Conservation (phyloP, 92 coral and sea anemone genomes). For the Metridium senile region DNA sequence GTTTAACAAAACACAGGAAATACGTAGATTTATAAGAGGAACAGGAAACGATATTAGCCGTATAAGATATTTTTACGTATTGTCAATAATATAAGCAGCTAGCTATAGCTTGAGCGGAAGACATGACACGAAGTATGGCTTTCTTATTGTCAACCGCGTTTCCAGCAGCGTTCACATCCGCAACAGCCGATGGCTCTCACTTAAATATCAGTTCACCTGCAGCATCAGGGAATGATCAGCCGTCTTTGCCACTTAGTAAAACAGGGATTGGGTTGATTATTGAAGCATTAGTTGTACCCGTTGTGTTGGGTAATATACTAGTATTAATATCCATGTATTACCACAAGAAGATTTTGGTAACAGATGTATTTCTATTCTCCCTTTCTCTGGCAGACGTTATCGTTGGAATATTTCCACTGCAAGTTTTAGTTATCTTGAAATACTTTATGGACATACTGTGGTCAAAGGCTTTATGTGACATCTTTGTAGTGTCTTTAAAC, state of each 20-base stretch:
- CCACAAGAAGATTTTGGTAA: conserved; percentile 68
- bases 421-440: conserved; percentile 70
- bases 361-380: conserved; percentile 78
- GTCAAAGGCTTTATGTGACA: conserved; percentile 65
- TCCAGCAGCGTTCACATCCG: too few species aligned
- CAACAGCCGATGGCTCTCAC: background rate
- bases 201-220: background rate
- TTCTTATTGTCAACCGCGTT: too few species aligned
- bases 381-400: conserved; percentile 83
- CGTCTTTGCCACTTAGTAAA: conserved; percentile 38
- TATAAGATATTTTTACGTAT: too few species aligned
- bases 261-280: conserved; percentile 68
- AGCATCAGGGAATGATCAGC: background rate
- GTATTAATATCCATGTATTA: conserved; percentile 67
- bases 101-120: too few species aligned
- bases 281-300: conserved; percentile 57
- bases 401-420: conserved; percentile 77
- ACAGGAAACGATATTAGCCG: too few species aligned
- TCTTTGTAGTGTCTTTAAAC: conserved; percentile 41
- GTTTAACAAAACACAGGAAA: too few species aligned
- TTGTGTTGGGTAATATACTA: conserved; percentile 70
- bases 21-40: too few species aligned
- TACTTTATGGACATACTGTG: conserved; percentile 67
- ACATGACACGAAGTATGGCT: too few species aligned
- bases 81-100: too few species aligned